Evolutionary conservation across 2,888 invertebrate species (phyloP).

Genomic region (Punctoribates punctum): DNA sequence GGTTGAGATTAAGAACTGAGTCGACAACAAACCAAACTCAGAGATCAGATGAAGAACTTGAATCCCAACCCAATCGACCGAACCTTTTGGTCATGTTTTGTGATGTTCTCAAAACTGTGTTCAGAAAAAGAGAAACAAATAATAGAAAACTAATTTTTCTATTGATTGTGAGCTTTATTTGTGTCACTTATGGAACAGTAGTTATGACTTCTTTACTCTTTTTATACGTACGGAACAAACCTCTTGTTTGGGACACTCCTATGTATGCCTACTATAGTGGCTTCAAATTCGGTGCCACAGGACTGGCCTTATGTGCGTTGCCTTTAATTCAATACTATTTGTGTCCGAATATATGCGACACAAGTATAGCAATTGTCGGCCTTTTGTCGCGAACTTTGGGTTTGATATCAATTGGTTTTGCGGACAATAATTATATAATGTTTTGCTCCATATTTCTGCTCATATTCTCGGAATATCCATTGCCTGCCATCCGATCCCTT

Average conservation of each 20-base stretch:
- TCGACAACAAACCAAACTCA: not conserved
- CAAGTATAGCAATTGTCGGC: constrained; percentile 53
- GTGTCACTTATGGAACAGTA: constrained; percentile 31
- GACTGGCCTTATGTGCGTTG: constrained; percentile 44
- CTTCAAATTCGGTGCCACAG: constrained; percentile 44
- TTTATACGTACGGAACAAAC: constrained; percentile 32
- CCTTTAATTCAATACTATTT: constrained; percentile 41
- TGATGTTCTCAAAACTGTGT: constrained; percentile 35
- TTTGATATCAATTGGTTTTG: constrained; percentile 52
- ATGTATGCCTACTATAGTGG: constrained; percentile 43
- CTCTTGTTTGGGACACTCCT: constrained; percentile 39
- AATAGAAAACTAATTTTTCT: constrained; percentile 25
- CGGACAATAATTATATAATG: constrained; percentile 51
- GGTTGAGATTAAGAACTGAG: constrained; percentile 8
- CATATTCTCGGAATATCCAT: constrained; percentile 54
- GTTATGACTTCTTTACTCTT: constrained; percentile 31
- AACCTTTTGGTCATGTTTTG: constrained; percentile 6
- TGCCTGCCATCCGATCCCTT: constrained; percentile 54
- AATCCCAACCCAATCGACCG: not conserved
- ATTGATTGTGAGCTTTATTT: constrained; percentile 26
- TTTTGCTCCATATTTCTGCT: constrained; percentile 53
- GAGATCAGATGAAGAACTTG: not conserved
- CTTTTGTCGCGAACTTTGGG: constrained; percentile 53
- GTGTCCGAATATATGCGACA: constrained; percentile 50
- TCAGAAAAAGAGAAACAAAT: constrained; percentile 31